Conservation (phyloP, 2,797 vertebrate species). For the Poeciliopsis turneri region DNA sequence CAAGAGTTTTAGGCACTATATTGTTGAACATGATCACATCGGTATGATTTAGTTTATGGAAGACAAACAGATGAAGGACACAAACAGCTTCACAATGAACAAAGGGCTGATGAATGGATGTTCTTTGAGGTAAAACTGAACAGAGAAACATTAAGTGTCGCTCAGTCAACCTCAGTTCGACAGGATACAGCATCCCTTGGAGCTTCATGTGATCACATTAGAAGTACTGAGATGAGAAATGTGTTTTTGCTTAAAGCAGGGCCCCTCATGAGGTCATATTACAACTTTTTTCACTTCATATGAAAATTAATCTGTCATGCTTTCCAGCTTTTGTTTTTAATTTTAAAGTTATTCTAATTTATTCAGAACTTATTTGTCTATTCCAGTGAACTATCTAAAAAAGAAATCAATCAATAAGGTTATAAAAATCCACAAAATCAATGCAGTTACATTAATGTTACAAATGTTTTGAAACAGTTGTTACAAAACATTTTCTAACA, state of each 20-base stretch:
- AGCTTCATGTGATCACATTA: not conserved
- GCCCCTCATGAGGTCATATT: not conserved
- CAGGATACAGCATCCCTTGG: conserved; percentile 1
- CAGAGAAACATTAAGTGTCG: conserved; percentile 3
- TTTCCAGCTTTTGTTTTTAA: not conserved
- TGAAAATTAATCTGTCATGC: not conserved
- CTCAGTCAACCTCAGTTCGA: not conserved
- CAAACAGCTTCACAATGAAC: conserved; percentile 27
- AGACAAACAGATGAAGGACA: conserved; percentile 47
- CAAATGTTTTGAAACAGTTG: no score
- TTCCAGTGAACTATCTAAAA: not conserved
- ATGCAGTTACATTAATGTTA: not conserved
- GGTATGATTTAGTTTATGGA: conserved; percentile 20
- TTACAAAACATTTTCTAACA: not conserved
- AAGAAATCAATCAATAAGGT: not conserved
- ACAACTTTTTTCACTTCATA: not conserved
- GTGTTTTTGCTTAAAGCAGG: not conserved
- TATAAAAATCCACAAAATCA: not conserved
- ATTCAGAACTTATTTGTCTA: not conserved
- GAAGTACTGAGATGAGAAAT: not conserved
- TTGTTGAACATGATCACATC: conserved; percentile 6
- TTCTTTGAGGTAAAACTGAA: conserved; percentile 7
- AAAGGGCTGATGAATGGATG: conserved; percentile 22
- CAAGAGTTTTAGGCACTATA: not conserved
- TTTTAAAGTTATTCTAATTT: not conserved